Conservation (phyloP, 1,140 invertebrate species). For the Venustaconcha ellipsiformis region DNA sequence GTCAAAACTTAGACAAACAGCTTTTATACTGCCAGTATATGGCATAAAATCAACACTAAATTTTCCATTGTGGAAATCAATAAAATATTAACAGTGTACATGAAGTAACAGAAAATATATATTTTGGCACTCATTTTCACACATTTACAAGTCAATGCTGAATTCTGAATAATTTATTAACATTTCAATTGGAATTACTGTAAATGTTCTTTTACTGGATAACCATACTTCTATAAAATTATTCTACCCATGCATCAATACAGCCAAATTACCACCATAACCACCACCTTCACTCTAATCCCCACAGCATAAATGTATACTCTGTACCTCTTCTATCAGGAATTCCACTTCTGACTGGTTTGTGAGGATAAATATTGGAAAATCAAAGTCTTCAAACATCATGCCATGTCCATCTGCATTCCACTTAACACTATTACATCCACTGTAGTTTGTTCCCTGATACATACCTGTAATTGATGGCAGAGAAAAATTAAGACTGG, state of each 20-base stretch:
- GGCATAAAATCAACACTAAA: no score
- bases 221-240: not conserved
- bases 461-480: no score
- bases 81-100: no score
- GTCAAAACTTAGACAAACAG: no score
- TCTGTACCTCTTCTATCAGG: conserved; percentile 71
- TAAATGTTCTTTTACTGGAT: not conserved
- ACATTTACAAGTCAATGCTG: not conserved
- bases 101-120: no score
- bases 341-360: conserved; percentile 72
- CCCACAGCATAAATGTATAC: not conserved
- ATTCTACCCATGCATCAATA: not conserved
- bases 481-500: no score
- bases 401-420: conserved; percentile 83
- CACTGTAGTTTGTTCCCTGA: conserved; percentile 22
- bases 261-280: not conserved
- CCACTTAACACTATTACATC: conserved; percentile 73
- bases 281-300: not conserved
- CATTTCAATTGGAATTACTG: not conserved
- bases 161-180: not conserved
- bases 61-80: no score
- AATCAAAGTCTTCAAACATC: conserved; percentile 82
- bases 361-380: conserved; percentile 85
- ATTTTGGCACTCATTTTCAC: no score
- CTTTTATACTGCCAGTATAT: no score